These are phyloP conservation scores for Oligia latruncula DNA, from an alignment of 2,888 invertebrate species.

Conservation along the genomic window DNA sequence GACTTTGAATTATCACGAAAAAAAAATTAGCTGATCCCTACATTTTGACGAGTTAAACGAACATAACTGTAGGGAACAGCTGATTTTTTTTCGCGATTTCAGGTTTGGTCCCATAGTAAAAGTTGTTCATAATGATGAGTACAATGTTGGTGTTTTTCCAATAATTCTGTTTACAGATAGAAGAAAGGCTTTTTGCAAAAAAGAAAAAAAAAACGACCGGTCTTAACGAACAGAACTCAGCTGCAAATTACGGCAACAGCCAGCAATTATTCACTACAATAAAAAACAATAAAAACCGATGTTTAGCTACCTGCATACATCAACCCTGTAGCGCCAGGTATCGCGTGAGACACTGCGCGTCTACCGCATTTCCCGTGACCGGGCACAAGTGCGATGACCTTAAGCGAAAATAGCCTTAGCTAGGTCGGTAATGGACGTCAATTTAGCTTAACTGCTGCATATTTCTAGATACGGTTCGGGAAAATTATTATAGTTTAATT, in stretches of 20 bases:
- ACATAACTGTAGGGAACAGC: too few species aligned
- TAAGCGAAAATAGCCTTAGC: constrained; percentile 50
- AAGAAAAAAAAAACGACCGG: too few species aligned
- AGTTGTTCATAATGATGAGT: too few species aligned
- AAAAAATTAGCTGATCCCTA: too few species aligned
- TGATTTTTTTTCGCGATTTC: too few species aligned
- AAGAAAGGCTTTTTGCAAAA: too few species aligned
- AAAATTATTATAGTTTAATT: neutral
- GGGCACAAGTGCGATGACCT: constrained; percentile 43
- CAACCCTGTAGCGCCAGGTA: constrained; percentile 6
- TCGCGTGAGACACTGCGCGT: constrained; percentile 46
- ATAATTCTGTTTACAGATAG: too few species aligned
- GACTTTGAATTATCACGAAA: too few species aligned
- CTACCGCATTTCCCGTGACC: constrained; percentile 53
- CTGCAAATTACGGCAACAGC: neutral
- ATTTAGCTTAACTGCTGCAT: constrained; percentile 17
- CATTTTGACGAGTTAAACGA: too few species aligned
- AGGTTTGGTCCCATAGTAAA: too few species aligned
- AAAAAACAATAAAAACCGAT: constrained; percentile 9
- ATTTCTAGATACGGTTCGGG: neutral
- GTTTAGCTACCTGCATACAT: constrained; percentile 5
- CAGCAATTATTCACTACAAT: neutral
- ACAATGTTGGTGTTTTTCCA: too few species aligned
- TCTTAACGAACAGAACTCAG: too few species aligned
- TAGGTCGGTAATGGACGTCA: constrained; percentile 31